Evolutionary conservation across 1,140 invertebrate genomes (phyloP), one percentile per base, ranked within the genome.

Genomic region (Pseudomyrmex cubaensis): DNA sequence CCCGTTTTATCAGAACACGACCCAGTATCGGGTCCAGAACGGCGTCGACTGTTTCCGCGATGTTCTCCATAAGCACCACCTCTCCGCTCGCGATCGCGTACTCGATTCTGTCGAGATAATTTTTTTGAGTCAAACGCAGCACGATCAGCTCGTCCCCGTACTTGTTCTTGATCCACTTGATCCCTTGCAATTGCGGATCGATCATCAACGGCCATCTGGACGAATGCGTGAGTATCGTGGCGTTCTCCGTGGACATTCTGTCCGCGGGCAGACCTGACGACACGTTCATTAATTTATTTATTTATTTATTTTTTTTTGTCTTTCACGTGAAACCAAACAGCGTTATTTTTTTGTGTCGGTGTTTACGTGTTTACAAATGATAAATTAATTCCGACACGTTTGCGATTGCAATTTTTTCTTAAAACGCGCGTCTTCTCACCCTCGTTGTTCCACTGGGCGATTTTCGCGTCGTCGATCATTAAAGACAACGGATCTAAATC

Each of bases 131-230:
- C 2, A 98, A 93, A 15, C 98, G 95, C 4, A 99, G 95, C 1
- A 98, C 96, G 83, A 96, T 95, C 46, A 99, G 93, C 0, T 95
- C 92, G 0, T 96, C 95, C 0, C 96, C 97, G 88, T 97, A 98
- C 89, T 96, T 97, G 9, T 95, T 97, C 94, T 98, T 99, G 62
- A 99, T 98, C 98, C 98, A 99, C 92, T 99, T 99, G n/a, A 99
- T 96, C 5, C 98, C 98, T 95, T 98, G 98, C 91, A 96, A 89
- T 91, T 98, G 97, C 2, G 98, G 98, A 95, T 99, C 98, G 85
- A 99, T 99, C 95, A 99, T 98, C 0, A 99, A 94, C 0, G 98
- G 98, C 98, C 98, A 99, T 59, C 98, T 95, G 61, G 98, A 96
- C 0, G 98, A 98, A 93, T 97, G 98, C 1, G 96, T 97, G 15